A percentile compares a stretch with the other conserved stretches of the same genome.
phyloP scores from a whole-genome alignment of 2,797 vertebrate genomes.

The Mus spretus region DNA sequence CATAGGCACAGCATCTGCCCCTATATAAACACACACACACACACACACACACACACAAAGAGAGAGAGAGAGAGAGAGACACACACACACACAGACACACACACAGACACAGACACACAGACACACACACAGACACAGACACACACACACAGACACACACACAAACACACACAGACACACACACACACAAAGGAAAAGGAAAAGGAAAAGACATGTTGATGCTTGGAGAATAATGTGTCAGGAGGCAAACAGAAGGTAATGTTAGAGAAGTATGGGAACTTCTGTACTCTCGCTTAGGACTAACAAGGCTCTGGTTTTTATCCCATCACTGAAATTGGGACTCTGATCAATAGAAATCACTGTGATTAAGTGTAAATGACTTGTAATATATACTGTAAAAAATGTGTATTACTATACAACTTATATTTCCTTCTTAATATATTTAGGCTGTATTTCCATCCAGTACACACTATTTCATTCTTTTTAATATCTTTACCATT shows the following conservation, averaged over 20 bases:
- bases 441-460: slow-evolving; percentile 54
- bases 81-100: no score
- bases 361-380: slow-evolving; percentile 45
- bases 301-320: neutral
- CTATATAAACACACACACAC: neutral
- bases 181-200: no score
- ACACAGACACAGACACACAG: no score
- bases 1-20: neutral
- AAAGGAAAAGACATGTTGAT: neutral
- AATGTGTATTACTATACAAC: slow-evolving; percentile 21
- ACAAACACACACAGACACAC: no score
- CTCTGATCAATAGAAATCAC: slow-evolving; percentile 50
- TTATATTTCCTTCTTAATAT: slow-evolving; percentile 44
- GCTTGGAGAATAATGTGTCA: slow-evolving; percentile 26
- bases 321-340: neutral
- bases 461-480: slow-evolving; percentile 37
- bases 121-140: no score
- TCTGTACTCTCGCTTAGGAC: neutral
- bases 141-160: no score
- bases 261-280: neutral
- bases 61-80: no score
- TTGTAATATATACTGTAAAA: slow-evolving; percentile 62
- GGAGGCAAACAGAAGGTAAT: neutral
- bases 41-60: no score
- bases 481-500: slow-evolving; percentile 62